A percentile compares a stretch with the other conserved stretches of the same genome.
Evolutionary conservation across 1,140 invertebrate genomes (phyloP).

Genomic region (Philotrypesis tridentata): DNA sequence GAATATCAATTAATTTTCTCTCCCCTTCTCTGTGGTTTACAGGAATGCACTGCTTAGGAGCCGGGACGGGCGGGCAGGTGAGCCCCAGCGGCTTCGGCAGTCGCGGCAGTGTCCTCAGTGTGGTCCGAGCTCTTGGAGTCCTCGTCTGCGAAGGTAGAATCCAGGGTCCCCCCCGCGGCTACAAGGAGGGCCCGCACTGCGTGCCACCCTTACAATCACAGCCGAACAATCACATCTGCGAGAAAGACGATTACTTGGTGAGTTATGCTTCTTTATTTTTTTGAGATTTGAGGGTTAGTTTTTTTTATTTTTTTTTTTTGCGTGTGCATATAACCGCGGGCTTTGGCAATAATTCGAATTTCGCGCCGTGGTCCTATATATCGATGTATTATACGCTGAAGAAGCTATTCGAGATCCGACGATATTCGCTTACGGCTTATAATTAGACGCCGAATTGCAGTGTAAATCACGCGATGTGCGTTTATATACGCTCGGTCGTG

Average conservation of each 20-base stretch:
- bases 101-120: constrained; percentile 72
- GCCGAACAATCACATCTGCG: constrained; percentile 74
- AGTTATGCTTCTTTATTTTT: constrained; percentile 48
- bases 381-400: too few species aligned
- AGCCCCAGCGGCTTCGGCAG: constrained; percentile 66
- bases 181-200: constrained; percentile 84
- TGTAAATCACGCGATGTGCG: too few species aligned
- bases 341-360: too few species aligned
- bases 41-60: constrained; percentile 73
- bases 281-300: too few species aligned
- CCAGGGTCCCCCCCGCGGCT: constrained; percentile 79
- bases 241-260: constrained; percentile 75
- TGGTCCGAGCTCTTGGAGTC: constrained; percentile 81
- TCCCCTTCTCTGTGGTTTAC: constrained; percentile 39
- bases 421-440: too few species aligned
- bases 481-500: too few species aligned
- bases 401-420: too few species aligned
- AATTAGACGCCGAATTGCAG: too few species aligned
- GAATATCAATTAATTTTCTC: too few species aligned
- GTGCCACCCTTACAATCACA: constrained; percentile 69
- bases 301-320: too few species aligned
- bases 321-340: too few species aligned
- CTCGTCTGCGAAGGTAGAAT: constrained; percentile 81
- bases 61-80: constrained; percentile 64
- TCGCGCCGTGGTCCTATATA: too few species aligned